Base-by-base conservation (phyloP, 2,888 invertebrate species). In the Cantharis rufa region DNA sequence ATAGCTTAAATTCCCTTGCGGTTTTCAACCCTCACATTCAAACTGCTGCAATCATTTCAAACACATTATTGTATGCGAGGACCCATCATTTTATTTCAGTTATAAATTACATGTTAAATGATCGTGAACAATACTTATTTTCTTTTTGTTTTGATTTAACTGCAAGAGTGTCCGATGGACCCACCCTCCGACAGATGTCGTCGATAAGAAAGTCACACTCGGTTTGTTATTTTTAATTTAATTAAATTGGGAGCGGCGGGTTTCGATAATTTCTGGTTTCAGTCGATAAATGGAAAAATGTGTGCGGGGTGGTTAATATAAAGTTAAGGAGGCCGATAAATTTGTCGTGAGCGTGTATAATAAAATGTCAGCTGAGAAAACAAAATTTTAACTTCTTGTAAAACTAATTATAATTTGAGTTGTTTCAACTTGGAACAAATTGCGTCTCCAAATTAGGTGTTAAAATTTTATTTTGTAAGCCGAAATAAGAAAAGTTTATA, bases 401-500 rank as follows among this genome's bases (percentile, higher is more conserved):
- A 82, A 83, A 82, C 82, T 83, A 83, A 83, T 83, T 83, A 83
- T 81, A 81, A 82, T 81, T 79, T 78, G 78, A 81, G 81, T 79
- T 79, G 80, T 77, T 80, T 79, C 80, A 78, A 81, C 81, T 83
- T 80, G 80, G 82, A 80, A 81, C 83, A 84, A 84, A 84, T 83
- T 82, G 84, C 82, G 79, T 82, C 81, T 80, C 83, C 82, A 82
- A 83, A 85, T 84, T 84, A 85, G 84, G 84, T 86, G 85, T 85
- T 86, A 85, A 86, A 85, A 86, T 86, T 86, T 85, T 85, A 85
- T 85, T 84, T 84, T 78, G 81, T 73, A 66, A 73, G 81, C 80
- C 82, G 85, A 87, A 87, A 87, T 87, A 87, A 87, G 87, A 86
- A 87, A 87, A 87, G 86, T 87, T 87, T 87, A 86, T 86, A 87